Conservation (phyloP, 2,797 vertebrate species). For the Lepus oiostolus region DNA sequence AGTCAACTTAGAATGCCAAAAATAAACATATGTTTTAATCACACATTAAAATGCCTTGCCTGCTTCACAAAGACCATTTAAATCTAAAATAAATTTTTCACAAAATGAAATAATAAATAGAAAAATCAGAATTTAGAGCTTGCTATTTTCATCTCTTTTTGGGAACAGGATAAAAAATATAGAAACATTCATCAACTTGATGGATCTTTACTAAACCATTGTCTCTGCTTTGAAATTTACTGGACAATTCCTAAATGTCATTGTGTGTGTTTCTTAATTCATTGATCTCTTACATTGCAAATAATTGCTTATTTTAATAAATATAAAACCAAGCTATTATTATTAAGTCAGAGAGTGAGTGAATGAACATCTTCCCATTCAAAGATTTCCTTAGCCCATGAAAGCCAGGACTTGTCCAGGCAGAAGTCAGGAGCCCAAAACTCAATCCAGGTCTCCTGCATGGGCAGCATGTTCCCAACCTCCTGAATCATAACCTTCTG, state of each 20-base stretch:
- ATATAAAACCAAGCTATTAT: neutral
- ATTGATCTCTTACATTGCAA: conserved; percentile 52
- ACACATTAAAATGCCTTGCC: conserved; percentile 53
- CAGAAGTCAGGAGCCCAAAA: no score
- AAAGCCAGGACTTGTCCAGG: no score
- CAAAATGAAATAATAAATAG: neutral
- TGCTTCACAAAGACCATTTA: conserved; percentile 37
- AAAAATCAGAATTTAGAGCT: neutral
- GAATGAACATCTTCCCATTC: no score
- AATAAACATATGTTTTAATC: conserved; percentile 54
- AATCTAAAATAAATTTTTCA: conserved; percentile 60
- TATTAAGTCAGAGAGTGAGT: no score
- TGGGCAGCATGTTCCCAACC: no score
- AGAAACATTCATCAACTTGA: conserved; percentile 29
- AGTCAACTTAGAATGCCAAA: conserved; percentile 30
- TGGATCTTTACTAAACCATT: neutral
- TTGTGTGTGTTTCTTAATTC: neutral
- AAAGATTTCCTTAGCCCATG: no score
- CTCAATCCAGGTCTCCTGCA: no score
- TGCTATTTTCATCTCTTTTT: conserved; percentile 15
- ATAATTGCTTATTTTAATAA: neutral
- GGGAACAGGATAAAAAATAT: conserved; percentile 15
- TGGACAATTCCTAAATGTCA: conserved; percentile 64
- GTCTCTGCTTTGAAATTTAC: conserved; percentile 57
- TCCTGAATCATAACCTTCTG: no score